phyloP scores from a whole-genome alignment of 2,888 invertebrate genomes.

The Steinernema scapterisci region DNA sequence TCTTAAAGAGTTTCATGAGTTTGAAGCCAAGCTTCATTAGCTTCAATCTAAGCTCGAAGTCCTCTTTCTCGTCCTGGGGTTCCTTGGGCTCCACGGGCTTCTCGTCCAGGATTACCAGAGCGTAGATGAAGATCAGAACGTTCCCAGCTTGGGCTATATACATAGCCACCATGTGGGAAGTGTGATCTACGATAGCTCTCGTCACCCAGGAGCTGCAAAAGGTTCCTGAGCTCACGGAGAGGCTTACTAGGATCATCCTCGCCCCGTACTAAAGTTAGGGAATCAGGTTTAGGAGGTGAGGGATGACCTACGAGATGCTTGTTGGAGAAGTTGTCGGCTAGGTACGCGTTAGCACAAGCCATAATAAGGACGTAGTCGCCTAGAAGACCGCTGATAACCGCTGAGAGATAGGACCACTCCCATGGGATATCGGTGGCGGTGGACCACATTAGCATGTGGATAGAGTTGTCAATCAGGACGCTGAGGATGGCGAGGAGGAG shows the following conservation, averaged over 20 bases:
- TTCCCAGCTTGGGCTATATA: constrained; percentile 33
- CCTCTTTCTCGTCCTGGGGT: background rate
- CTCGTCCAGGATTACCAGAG: background rate
- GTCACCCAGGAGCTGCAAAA: constrained; percentile 50
- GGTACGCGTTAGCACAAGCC: constrained; percentile 60
- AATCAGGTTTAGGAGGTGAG: background rate
- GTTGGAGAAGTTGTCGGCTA: constrained; percentile 58
- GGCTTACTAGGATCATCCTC: constrained; percentile 60
- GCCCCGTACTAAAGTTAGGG: constrained; percentile 24
- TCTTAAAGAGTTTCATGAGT: background rate
- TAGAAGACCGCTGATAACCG: constrained; percentile 48
- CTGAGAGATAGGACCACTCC: constrained; percentile 41
- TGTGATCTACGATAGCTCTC: constrained; percentile 41
- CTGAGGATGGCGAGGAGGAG: constrained; percentile 53
- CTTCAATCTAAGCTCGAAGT: too few species aligned
- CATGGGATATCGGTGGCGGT: constrained; percentile 54
- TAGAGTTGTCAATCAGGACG: constrained; percentile 49
- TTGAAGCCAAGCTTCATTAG: too few species aligned
- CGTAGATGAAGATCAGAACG: constrained; percentile 34
- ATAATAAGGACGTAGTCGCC: constrained; percentile 60
- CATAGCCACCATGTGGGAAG: constrained; percentile 31
- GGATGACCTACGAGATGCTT: constrained; percentile 47
- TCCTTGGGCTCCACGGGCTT: background rate
- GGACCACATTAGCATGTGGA: constrained; percentile 54
- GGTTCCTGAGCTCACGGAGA: constrained; percentile 56